Percentiles rank a stretch among this genome's conserved stretches.
Evolutionary conservation across 2,797 vertebrate genomes (phyloP).

Genomic region (Pyrocephalus nanus): DNA sequence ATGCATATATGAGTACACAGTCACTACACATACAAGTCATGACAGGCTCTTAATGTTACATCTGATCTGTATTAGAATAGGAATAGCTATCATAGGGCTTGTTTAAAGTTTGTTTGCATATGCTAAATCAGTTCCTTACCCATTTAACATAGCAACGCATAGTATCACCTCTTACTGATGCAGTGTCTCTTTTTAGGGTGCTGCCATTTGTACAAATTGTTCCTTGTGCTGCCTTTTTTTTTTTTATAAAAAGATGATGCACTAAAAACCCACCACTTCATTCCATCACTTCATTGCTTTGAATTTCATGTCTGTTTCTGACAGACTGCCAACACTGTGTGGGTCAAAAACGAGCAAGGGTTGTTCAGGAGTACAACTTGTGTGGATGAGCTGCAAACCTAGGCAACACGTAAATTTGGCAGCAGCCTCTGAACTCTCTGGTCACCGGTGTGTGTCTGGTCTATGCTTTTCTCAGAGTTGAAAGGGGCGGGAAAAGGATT

Average conservation of each 20-base stretch:
- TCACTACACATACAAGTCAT: background rate
- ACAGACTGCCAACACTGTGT: background rate
- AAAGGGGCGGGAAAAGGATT: background rate
- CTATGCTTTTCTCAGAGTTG: rapidly evolving
- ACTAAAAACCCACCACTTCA: background rate
- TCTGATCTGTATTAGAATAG: slow-evolving; percentile 10
- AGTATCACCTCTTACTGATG: background rate
- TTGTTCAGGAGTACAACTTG: background rate
- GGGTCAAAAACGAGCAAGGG: background rate
- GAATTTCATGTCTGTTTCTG: background rate
- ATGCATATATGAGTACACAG: background rate
- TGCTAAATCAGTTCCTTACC: slow-evolving; percentile 2
- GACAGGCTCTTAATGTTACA: background rate
- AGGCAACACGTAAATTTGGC: background rate
- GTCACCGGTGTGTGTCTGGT: background rate
- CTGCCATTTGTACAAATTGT: background rate
- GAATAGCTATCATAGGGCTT: slow-evolving; percentile 15
- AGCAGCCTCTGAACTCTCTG: background rate
- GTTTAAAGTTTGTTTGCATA: background rate
- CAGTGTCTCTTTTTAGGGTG: background rate
- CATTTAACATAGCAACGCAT: background rate
- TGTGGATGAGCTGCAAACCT: background rate
- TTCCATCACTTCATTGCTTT: background rate
- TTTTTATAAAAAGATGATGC: background rate
- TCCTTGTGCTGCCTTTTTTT: background rate